Evolutionary conservation across 2,888 invertebrate genomes (phyloP), one percentile per base, ranked within the genome.

Genomic region (Scelioninae gen. 1): DNA sequence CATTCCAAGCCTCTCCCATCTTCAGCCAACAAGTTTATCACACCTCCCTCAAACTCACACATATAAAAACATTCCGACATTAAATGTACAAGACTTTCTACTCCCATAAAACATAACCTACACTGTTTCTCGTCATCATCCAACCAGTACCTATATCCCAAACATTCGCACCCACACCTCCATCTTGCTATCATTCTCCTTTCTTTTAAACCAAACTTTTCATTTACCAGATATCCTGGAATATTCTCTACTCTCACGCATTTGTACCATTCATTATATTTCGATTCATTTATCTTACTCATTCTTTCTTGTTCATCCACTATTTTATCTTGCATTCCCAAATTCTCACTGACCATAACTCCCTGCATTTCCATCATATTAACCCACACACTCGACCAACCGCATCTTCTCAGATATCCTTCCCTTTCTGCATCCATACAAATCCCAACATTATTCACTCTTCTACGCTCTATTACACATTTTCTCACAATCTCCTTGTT

Each of bases 381-480:
- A 34, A 6, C 55, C 55, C 32, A n/a, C 31, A 0, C 23, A 23
- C 29, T 9, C 8, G 55, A 55, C 32, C 31, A n/a, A 10, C 55
- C 55, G n/a, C 62, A 62, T 15, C 62, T 62, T 5, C 32, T 47
- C 32, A 45, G n/a, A 31, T 62, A 62, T 9, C 7, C 15, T 34
- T 63, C 15, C 31, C 63, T 49, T 15, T 16, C 55, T 1, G 7
- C 10, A 34, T 58, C 29, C 5, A 31, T 7, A n/a, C 31, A 5
- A 23, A 23, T 4, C 23, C 45, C 31, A 29, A 13, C 29, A n/a
- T 34, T 34, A 10, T 34, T 34, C 34, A 34, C 16, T 8, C 23
- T 16, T 7, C 23, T 23, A 40, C 58, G 6, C 5, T 45, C 45
- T n/a, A 45, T 10, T 45, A 62, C 13, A 62, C 62, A 62, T n/a